phyloP scores from a whole-genome alignment of 1,140 invertebrate genomes.

The Aphis craccivora region DNA sequence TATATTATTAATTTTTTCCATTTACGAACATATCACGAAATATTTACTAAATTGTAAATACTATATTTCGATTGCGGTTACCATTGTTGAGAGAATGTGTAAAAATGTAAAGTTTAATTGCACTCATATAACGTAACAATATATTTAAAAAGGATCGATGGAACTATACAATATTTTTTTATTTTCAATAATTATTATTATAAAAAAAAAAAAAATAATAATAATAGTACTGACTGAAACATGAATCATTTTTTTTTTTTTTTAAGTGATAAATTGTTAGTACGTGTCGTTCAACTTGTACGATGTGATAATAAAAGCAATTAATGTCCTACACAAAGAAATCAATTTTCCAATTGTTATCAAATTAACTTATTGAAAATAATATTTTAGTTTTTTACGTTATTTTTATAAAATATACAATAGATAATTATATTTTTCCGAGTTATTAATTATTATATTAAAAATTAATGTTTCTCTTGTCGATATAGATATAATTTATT shows the following conservation, averaged over 20 bases:
- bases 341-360: background rate
- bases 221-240: background rate
- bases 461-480: too few relatives aligned
- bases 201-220: background rate
- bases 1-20: background rate
- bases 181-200: background rate
- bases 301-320: background rate
- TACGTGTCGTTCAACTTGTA: background rate
- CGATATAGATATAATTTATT: too few relatives aligned
- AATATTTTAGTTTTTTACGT: background rate
- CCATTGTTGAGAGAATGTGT: background rate
- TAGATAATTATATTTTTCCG: too few relatives aligned
- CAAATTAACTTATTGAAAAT: background rate
- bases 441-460: too few relatives aligned
- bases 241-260: slow-evolving; percentile 5
- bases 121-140: background rate
- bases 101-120: background rate
- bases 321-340: slow-evolving; percentile 8
- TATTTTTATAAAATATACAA: background rate
- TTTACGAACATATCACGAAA: background rate
- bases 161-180: background rate
- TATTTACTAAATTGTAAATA: background rate
- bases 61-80: background rate
- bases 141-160: background rate
- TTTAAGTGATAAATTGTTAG: background rate